phyloP scores from a whole-genome alignment of 2,888 invertebrate genomes.

The Agonopterix heracliana region DNA sequence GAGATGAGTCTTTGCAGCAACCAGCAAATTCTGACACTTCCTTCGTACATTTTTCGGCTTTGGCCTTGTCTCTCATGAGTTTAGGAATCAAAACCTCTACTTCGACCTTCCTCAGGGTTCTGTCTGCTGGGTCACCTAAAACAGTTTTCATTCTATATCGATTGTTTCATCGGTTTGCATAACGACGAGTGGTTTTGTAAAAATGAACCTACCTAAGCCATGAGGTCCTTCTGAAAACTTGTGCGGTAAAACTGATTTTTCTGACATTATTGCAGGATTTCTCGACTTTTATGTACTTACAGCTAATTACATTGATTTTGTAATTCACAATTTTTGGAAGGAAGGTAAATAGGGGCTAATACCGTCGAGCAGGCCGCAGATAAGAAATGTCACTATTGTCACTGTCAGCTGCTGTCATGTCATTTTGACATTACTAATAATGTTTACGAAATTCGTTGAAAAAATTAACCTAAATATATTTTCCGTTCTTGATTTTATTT shows the following conservation, averaged over 20 bases:
- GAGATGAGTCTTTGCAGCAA: constrained; percentile 82
- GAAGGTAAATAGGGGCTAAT: no score
- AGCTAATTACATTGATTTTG: no score
- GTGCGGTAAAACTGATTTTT: constrained; percentile 54
- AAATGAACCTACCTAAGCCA: constrained; percentile 63
- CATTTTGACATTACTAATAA: no score
- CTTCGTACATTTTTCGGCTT: constrained; percentile 83
- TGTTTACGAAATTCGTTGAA: no score
- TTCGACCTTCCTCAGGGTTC: constrained; percentile 90
- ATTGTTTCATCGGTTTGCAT: neutral
- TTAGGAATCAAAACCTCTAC: constrained; percentile 91
- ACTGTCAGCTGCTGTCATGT: no score
- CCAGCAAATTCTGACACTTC: constrained; percentile 83
- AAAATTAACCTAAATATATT: no score
- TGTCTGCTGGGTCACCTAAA: constrained; percentile 91
- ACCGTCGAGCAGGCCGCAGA: no score
- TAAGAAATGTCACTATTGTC: no score
- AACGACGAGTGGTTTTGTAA: neutral
- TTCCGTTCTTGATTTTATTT: no score
- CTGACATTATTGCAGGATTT: constrained; percentile 2
- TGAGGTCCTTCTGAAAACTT: constrained; percentile 71
- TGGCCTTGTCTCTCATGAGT: constrained; percentile 89
- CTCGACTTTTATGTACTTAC: no score
- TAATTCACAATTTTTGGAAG: no score
- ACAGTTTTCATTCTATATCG: constrained; percentile 13